Evolutionary conservation across 2,113 vertebrate genomes (phyloP), one percentile per base, ranked within the genome.

Genomic region (Grammomys dolichurus): DNA sequence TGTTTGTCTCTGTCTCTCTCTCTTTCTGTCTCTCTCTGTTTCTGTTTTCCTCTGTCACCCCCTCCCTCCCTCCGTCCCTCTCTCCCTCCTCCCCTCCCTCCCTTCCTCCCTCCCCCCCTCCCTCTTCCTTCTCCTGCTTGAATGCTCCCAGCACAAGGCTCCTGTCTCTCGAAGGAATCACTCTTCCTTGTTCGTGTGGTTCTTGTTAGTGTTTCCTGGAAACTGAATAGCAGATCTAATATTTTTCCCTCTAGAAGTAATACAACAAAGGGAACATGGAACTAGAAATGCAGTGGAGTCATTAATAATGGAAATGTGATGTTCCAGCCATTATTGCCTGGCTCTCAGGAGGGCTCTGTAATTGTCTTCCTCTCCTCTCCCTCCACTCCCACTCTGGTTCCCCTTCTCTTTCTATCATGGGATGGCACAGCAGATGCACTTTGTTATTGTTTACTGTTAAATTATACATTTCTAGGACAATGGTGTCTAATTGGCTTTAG

Each of bases 241-340:
- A 70, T 51, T 97, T 97, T 95, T 89, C 67, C 91, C 89, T 91
- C 87, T 82, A 80, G 90, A 93, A 90, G 88, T 81, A 95, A 90
- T 73, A 75, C 92, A 93, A 93, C 95, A 95, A 92, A 93, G 81
- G 54, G 89, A 94, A 73, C 24, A 36, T 46, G 24, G 90, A 94
- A 78, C 86, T 93, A 85, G 67, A 82, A 93, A 95, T 77, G 58
- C 90, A 95, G 77, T 65, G 51, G 89, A 73, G 73, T 95, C 94
- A 91, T 97, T 95, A 96, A 93, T 98, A 95, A 97, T 94, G 94
- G 36, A 95, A 94, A 96, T 72, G 94, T 76, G 88, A 78, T 80
- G 90, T 78, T 85, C 75, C 31, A 5, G 8, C 92, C 76, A 3
- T 96, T 78, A 87, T 22, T 54, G 95, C 72, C 19, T 60, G 1